A percentile compares a stretch with the other conserved stretches of the same genome.
Conservation (phyloP, 2,797 vertebrate genomes). For the Sitta carolinensis region DNA sequence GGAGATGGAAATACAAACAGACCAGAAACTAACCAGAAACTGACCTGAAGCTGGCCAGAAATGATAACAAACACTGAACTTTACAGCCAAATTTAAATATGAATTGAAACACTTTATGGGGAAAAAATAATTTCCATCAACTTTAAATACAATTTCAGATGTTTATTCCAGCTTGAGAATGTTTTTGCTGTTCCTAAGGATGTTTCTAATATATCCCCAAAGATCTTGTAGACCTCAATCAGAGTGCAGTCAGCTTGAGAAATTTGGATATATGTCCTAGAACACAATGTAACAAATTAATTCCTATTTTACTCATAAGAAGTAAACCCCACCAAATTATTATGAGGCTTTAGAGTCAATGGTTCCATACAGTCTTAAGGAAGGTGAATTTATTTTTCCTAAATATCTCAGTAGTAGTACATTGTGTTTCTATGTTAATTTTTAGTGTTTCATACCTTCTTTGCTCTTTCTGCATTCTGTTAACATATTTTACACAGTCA, state of each 20-base stretch:
- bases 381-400: neutral
- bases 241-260: neutral
- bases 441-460: slow-evolving; percentile 30
- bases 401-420: neutral
- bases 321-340: neutral
- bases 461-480: slow-evolving; percentile 45
- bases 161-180: neutral
- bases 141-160: neutral
- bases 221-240: neutral
- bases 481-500: slow-evolving; percentile 56
- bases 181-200: neutral
- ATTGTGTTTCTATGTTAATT: slow-evolving; percentile 29
- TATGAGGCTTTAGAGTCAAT: neutral
- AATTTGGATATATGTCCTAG: neutral
- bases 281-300: neutral
- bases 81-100: neutral
- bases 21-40: neutral
- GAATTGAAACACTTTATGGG: neutral
- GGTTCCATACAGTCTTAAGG: neutral
- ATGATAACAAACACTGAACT: neutral
- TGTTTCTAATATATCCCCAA: neutral
- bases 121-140: neutral
- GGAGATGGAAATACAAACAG: neutral
- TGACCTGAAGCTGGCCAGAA: neutral
- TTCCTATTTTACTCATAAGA: neutral